These are phyloP conservation scores for Pogonocherus hispidulus DNA, from an alignment of 2,888 invertebrate species.

Conservation along the genomic window DNA sequence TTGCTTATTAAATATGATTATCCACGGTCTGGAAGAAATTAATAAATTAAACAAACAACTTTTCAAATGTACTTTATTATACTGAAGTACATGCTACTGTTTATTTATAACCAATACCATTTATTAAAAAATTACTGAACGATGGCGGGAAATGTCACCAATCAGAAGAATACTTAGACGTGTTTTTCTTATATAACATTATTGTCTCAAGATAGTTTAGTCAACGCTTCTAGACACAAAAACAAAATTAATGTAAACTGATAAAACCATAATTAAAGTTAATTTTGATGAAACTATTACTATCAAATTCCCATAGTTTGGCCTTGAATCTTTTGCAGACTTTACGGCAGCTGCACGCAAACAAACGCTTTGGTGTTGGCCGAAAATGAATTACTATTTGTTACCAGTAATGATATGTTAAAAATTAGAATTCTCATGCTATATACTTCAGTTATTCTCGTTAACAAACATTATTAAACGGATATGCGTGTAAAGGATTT, in stretches of 20 bases:
- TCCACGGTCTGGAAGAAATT: too few species aligned
- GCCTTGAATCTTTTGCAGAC: conserved; percentile 45
- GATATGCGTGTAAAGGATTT: background rate
- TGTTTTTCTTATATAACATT: too few species aligned
- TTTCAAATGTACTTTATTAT: too few species aligned
- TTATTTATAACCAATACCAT: too few species aligned
- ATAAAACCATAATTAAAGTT: conserved; percentile 15
- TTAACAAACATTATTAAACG: background rate
- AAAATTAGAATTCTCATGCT: conserved; percentile 44
- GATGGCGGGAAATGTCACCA: too few species aligned
- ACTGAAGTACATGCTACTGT: too few species aligned
- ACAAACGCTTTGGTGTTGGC: conserved; percentile 52
- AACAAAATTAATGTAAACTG: conserved; percentile 8
- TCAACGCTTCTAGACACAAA: background rate
- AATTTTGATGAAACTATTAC: conserved; percentile 23
- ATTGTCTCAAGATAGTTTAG: background rate
- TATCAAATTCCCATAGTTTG: conserved; percentile 50
- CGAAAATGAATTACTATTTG: conserved; percentile 48
- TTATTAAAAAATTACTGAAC: too few species aligned
- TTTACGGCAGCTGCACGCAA: conserved; percentile 54
- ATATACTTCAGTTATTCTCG: conserved; percentile 20
- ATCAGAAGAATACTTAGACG: too few species aligned
- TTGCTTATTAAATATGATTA: too few species aligned
- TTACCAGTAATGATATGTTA: conserved; percentile 42
- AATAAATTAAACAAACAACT: too few species aligned